A percentile compares a stretch with the other conserved stretches of the same genome.
These are phyloP conservation scores for Drosophila bipectinata DNA, from an alignment of 1,140 invertebrate species.

Conservation along the genomic window DNA sequence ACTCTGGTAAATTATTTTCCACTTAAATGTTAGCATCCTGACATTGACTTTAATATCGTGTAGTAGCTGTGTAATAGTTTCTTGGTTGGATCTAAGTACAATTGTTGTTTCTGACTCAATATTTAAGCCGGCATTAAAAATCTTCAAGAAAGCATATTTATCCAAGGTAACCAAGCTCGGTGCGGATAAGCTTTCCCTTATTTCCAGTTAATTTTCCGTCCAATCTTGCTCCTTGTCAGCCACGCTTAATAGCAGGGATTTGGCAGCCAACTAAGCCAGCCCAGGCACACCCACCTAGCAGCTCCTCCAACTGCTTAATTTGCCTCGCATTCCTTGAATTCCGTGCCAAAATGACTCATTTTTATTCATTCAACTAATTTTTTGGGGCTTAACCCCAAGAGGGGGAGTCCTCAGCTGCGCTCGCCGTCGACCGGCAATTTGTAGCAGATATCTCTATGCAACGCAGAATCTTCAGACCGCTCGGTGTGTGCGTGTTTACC, in stretches of 20 bases:
- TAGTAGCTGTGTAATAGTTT: too few relatives aligned
- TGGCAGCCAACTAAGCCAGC: constrained; percentile 19
- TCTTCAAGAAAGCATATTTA: background rate
- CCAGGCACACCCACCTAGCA: constrained; percentile 4
- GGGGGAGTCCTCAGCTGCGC: constrained; percentile 17
- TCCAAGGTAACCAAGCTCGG: background rate
- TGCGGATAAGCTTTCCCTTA: background rate
- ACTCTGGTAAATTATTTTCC: background rate
- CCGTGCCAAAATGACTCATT: constrained; percentile 61
- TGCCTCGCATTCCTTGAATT: constrained; percentile 23
- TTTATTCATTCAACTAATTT: constrained; percentile 77
- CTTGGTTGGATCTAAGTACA: too few relatives aligned
- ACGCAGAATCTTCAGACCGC: constrained; percentile 27
- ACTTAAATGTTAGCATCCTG: background rate
- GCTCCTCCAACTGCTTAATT: constrained; percentile 62
- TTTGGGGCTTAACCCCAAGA: constrained; percentile 15
- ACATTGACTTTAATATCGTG: background rate
- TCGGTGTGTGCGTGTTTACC: constrained; percentile 49
- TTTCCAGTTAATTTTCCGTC: constrained; percentile 16
- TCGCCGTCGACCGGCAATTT: constrained; percentile 36
- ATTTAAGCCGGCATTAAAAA: background rate
- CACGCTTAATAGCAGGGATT: constrained; percentile 23
- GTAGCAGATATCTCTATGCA: constrained; percentile 52
- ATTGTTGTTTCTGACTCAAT: too few relatives aligned
- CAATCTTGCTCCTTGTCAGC: constrained; percentile 22